Conservation (phyloP, 2,797 vertebrate genomes). For the Strix occidentalis region DNA sequence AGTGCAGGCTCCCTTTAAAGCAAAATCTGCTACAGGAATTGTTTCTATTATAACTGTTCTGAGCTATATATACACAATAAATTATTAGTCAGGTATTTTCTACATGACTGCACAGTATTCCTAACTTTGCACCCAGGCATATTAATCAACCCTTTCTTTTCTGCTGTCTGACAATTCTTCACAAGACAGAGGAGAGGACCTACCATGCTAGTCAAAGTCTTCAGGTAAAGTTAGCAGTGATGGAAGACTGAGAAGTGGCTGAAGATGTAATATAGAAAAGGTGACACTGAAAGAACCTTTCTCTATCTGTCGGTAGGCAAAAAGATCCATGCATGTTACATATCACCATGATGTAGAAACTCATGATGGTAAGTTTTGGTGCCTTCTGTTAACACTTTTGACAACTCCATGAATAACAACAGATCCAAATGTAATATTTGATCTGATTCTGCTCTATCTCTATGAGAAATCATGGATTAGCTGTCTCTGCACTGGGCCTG, state of each 20-base stretch:
- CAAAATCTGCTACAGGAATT: not conserved
- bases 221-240: not conserved
- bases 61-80: slow-evolving; percentile 18
- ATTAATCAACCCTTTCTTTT: slow-evolving; percentile 4
- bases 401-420: not conserved
- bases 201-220: not conserved
- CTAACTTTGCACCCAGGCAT: not conserved
- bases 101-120: not conserved
- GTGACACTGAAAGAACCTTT: not conserved
- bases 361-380: not conserved
- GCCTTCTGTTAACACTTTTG: not conserved
- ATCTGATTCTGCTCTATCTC: not conserved
- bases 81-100: slow-evolving; percentile 47
- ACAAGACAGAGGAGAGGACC: not conserved
- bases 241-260: not conserved
- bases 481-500: not conserved
- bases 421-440: not conserved
- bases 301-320: not conserved
- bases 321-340: not conserved
- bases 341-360: not conserved
- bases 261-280: not conserved
- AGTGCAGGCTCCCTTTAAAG: not conserved
- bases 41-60: slow-evolving; percentile 9
- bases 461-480: not conserved
- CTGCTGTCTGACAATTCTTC: not conserved